These are phyloP conservation scores for Sisyra nigra DNA, from an alignment of 2,888 invertebrate species.

Conservation along the genomic window DNA sequence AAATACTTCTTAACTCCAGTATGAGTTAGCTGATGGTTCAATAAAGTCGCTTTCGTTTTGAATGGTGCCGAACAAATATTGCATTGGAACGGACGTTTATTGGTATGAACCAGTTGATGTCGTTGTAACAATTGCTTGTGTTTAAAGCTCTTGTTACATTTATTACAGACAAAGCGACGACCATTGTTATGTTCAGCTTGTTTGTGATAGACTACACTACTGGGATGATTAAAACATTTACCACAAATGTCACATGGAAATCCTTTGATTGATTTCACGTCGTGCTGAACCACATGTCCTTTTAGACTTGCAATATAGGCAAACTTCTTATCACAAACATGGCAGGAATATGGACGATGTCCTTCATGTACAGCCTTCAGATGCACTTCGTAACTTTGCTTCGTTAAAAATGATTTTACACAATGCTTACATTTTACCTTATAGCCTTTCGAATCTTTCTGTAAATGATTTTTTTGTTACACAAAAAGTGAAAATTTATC, in stretches of 20 bases:
- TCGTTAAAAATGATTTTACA: constrained; percentile 39
- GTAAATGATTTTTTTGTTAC: too few relatives aligned
- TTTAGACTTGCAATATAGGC: constrained; percentile 43
- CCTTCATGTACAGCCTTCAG: constrained; percentile 39
- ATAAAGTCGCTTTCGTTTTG: constrained; percentile 53
- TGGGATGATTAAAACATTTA: constrained; percentile 52
- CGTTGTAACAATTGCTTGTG: constrained; percentile 55
- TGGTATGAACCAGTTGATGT: constrained; percentile 66
- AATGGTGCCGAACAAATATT: constrained; percentile 41
- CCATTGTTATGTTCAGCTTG: constrained; percentile 51
- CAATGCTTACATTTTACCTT: constrained; percentile 37
- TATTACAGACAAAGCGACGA: constrained; percentile 52
- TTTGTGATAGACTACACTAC: constrained; percentile 59
- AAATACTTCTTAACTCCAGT: constrained; percentile 52
- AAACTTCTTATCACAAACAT: constrained; percentile 40
- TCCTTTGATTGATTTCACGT: constrained; percentile 27
- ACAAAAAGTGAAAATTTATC: too few relatives aligned
- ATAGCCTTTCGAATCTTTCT: constrained; percentile 7
- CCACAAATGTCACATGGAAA: constrained; percentile 52
- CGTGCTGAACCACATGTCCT: constrained; percentile 36
- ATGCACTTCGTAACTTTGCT: constrained; percentile 42
- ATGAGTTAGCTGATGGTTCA: constrained; percentile 57
- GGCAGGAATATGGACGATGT: constrained; percentile 38
- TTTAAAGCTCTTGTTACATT: constrained; percentile 59
- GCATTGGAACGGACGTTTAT: constrained; percentile 46